Percentiles rank a stretch among this genome's conserved stretches.
Conservation (phyloP, 92 coral and sea anemone genomes). For the Galaxea fascicularis region DNA sequence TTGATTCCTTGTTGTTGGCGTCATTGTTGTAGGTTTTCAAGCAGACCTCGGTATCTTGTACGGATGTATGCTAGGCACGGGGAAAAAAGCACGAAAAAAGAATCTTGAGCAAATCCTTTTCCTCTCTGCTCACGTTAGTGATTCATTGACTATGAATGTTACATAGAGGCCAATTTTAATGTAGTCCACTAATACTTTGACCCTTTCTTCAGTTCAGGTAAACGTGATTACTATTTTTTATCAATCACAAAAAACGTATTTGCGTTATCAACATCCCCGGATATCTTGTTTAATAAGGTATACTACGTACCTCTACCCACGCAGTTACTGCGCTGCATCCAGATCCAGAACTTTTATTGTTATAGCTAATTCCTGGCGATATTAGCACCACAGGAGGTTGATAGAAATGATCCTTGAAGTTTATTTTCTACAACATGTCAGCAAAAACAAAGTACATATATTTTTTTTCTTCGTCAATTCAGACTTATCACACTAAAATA, state of each 20-base stretch:
- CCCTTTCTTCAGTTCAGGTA: too few species aligned
- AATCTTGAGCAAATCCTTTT: too few species aligned
- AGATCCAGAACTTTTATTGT: not conserved
- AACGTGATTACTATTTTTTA: too few species aligned
- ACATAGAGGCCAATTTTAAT: too few species aligned
- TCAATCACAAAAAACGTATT: too few species aligned
- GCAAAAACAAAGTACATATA: not conserved
- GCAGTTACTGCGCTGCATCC: not conserved
- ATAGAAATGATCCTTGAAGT: not conserved
- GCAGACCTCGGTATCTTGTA: conserved; percentile 9
- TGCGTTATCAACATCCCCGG: too few species aligned
- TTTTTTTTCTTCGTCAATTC: too few species aligned
- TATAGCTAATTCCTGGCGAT: not conserved
- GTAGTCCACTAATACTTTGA: too few species aligned
- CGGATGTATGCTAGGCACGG: conserved; percentile 5
- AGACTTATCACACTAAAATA: too few species aligned
- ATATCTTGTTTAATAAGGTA: too few species aligned
- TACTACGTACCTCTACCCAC: conserved; percentile 4
- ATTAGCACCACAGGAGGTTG: not conserved
- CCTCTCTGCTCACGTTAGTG: too few species aligned
- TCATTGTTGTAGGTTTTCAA: not conserved
- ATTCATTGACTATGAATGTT: too few species aligned
- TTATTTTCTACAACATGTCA: not conserved
- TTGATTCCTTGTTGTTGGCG: not conserved
- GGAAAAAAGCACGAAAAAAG: not conserved